Percentiles rank a stretch among this genome's conserved stretches.
phyloP scores from a whole-genome alignment of 2,888 invertebrate genomes.

The Stomorhina lunata region DNA sequence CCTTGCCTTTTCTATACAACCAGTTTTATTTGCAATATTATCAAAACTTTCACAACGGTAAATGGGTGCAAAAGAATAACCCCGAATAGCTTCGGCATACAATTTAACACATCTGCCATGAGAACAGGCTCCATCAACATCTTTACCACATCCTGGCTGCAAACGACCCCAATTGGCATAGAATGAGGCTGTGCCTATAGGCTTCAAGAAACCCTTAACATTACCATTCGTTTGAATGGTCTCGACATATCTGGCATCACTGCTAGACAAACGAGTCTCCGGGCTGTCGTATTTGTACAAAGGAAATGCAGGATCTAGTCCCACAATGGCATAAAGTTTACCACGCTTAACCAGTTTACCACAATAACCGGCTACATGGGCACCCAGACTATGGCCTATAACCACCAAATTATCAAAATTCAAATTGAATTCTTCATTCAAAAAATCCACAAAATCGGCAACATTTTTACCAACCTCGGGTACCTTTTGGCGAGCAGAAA shows the following conservation, averaged over 20 bases:
- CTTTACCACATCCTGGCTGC: constrained; percentile 80
- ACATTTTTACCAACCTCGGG: constrained; percentile 67
- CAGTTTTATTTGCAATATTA: constrained; percentile 44
- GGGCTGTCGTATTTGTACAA: constrained; percentile 64
- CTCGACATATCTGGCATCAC: constrained; percentile 72
- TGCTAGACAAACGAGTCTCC: constrained; percentile 61
- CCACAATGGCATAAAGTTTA: constrained; percentile 82
- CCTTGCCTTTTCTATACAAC: constrained; percentile 10
- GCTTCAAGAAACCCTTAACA: constrained; percentile 68
- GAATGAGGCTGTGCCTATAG: constrained; percentile 78
- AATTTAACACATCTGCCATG: constrained; percentile 77
- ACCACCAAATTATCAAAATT: constrained; percentile 80
- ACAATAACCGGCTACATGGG: constrained; percentile 82
- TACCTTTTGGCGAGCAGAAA: constrained; percentile 79
- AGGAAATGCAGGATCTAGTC: constrained; percentile 72
- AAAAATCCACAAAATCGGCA: constrained; percentile 70
- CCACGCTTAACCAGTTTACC: constrained; percentile 81
- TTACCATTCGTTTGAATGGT: constrained; percentile 72
- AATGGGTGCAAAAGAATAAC: constrained; percentile 65
- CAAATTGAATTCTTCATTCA: constrained; percentile 80
- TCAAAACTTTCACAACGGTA: constrained; percentile 54
- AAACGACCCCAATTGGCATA: constrained; percentile 81
- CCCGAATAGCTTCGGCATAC: constrained; percentile 77
- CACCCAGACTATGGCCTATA: constrained; percentile 82
- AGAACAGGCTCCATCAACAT: constrained; percentile 75